Evolutionary conservation across 2,888 invertebrate genomes (phyloP), one percentile per base, ranked within the genome.

Genomic region (Acanthacorydalis orientalis): DNA sequence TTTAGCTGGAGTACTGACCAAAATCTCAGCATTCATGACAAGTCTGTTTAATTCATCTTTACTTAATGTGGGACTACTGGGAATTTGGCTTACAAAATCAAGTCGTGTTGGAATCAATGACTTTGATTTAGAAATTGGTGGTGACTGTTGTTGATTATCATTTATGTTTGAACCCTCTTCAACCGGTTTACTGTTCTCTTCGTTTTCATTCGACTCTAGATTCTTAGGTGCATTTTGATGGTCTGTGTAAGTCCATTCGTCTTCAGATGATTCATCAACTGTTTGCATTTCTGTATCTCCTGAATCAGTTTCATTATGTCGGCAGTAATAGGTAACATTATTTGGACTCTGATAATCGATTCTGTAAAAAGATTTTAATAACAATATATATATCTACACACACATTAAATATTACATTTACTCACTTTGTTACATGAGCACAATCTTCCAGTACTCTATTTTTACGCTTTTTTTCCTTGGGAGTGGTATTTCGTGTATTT

Each of bases 301-400:
- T 10, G 85, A 84, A 63, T 89, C 89, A 11, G 88, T 89, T 62
- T 90, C 89, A 64, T 79, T 76, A 64, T 89, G 89, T 63, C 77
- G 83, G 65, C 86, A 88, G 67, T 89, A 88, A 65, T 83, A 88
- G 51, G 80, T 86, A 54, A 80, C 89, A 62, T 80, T 76, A 63
- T 88, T 87, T 63, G 83, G 84, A 14, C 85, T 83, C 64, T 80
- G 83, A 54, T 83, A 71, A 63, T 83, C 81, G 9, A 85, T 80
- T 56, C 83, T 66, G 50, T 38, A 55, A 54, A 47, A 42, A 42
- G 40, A 31, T 31, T 31, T 34, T 6, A 8, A 23, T 34, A 37
- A 37, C n/a, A 7, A 2, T 7, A 4, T 8, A 12, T 37, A 12
- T 9, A 12, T 9, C 7, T 9, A 2, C 12, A 23, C 6, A 23